These are phyloP conservation scores for Ophiodon elongatus DNA, from an alignment of 2,113 vertebrate species.

Conservation along the genomic window DNA sequence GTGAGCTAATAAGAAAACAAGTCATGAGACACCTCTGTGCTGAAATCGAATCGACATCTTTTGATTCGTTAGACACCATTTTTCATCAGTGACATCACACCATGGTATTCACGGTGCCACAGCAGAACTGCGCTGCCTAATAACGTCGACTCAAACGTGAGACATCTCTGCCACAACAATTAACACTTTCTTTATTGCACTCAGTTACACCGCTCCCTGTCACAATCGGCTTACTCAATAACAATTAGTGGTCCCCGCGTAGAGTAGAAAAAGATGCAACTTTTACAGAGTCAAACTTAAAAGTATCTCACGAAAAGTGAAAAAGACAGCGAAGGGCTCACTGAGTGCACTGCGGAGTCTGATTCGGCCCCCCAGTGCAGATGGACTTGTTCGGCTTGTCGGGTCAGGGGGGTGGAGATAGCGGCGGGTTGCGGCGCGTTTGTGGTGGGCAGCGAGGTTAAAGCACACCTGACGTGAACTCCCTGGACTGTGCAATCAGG, in stretches of 20 bases:
- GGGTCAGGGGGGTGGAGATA: constrained; percentile 56
- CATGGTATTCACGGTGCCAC: background rate
- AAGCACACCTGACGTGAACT: constrained; percentile 80
- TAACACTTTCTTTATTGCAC: background rate
- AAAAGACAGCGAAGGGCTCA: constrained; percentile 1
- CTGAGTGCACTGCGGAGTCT: constrained; percentile 5
- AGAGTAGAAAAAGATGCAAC: background rate
- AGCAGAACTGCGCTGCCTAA: background rate
- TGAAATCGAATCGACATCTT: constrained; percentile 19
- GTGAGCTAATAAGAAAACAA: constrained; percentile 38
- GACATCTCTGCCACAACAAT: background rate
- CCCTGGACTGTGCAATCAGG: constrained; percentile 73
- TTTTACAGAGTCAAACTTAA: background rate
- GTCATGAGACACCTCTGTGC: constrained; percentile 41
- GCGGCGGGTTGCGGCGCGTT: constrained; percentile 17
- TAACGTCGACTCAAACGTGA: constrained; percentile 8
- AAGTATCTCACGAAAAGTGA: constrained; percentile 4
- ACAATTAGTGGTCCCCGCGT: background rate
- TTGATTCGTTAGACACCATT: constrained; percentile 14
- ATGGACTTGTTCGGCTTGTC: constrained; percentile 44
- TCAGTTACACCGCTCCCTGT: background rate
- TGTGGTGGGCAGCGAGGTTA: constrained; percentile 56
- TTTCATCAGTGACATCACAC: constrained; percentile 33
- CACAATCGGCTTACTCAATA: background rate
- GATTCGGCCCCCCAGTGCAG: constrained; percentile 29